phyloP scores from a whole-genome alignment of 2,888 invertebrate species.

The Mythimna lalbum region DNA sequence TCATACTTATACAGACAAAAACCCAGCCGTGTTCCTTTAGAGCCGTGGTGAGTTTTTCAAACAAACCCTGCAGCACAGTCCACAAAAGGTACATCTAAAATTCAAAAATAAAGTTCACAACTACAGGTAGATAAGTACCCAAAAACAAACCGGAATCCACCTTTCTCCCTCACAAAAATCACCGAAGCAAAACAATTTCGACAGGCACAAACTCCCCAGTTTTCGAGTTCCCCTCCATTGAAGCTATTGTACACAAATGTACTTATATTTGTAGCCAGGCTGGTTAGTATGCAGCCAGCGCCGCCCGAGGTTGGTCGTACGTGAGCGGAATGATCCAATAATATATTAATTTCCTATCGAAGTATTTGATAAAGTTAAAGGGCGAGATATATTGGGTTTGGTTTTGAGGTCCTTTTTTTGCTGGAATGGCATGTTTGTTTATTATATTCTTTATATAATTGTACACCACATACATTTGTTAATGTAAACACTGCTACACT shows the following conservation, averaged over 20 bases:
- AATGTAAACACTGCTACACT: too few species aligned
- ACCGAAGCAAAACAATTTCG: conserved; percentile 2
- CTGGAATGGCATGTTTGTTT: neutral
- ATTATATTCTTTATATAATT: too few species aligned
- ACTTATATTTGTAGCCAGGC: conserved; percentile 19
- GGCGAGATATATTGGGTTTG: conserved; percentile 26
- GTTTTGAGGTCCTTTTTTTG: neutral
- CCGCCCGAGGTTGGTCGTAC: conserved; percentile 43
- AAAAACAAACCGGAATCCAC: neutral
- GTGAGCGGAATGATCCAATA: conserved; percentile 48
- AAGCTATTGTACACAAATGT: conserved; percentile 29
- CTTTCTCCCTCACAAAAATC: conserved; percentile 11
- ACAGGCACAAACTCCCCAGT: neutral
- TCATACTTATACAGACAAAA: too few species aligned
- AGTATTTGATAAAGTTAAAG: conserved; percentile 56
- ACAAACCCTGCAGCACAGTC: too few species aligned
- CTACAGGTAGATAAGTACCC: neutral
- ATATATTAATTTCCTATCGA: conserved; percentile 57
- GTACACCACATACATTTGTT: too few species aligned
- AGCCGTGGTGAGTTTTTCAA: too few species aligned
- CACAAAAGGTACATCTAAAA: neutral
- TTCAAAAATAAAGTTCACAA: too few species aligned
- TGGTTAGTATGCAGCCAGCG: conserved; percentile 44
- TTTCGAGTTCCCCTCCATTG: conserved; percentile 19
- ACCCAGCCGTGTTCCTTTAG: too few species aligned